phyloP scores from a whole-genome alignment of 2,888 invertebrate genomes.

The Agrochola circellaris region DNA sequence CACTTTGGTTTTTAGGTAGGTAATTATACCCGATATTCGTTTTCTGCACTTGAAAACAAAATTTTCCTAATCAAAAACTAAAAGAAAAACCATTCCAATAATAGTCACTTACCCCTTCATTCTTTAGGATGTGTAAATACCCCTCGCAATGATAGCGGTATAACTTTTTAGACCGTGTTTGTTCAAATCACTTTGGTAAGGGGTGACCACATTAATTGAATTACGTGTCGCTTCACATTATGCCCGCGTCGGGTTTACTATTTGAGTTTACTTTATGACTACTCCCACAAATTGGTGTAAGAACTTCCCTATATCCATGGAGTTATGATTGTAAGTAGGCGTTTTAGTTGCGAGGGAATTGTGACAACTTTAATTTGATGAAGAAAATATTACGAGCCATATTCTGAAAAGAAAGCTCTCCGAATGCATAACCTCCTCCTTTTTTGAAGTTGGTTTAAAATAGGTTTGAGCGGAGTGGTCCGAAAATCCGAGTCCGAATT shows the following conservation, averaged over 20 bases:
- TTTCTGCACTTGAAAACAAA: no score
- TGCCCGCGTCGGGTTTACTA: constrained; percentile 47
- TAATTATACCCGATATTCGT: no score
- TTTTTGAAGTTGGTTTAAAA: neutral
- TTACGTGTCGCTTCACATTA: constrained; percentile 79
- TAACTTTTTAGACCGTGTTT: constrained; percentile 82
- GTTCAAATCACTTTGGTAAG: constrained; percentile 71
- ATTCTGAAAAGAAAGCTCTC: constrained; percentile 2
- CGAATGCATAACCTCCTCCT: no score
- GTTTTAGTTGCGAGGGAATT: constrained; percentile 3
- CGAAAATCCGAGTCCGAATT: neutral
- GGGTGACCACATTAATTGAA: constrained; percentile 83
- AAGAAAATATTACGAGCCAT: neutral
- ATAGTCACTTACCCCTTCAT: constrained; percentile 50
- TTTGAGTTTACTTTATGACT: constrained; percentile 67
- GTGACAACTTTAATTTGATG: neutral
- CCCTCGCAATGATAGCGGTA: constrained; percentile 74
- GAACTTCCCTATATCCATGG: constrained; percentile 10
- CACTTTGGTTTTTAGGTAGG: no score
- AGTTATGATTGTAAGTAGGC: constrained; percentile 23
- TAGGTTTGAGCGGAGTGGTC: neutral
- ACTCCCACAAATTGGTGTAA: constrained; percentile 61
- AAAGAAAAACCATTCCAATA: constrained; percentile 30
- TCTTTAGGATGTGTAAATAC: constrained; percentile 77
- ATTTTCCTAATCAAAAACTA: neutral